phyloP scores from a whole-genome alignment of 2,113 vertebrate genomes.

The Plotosus lineatus region DNA sequence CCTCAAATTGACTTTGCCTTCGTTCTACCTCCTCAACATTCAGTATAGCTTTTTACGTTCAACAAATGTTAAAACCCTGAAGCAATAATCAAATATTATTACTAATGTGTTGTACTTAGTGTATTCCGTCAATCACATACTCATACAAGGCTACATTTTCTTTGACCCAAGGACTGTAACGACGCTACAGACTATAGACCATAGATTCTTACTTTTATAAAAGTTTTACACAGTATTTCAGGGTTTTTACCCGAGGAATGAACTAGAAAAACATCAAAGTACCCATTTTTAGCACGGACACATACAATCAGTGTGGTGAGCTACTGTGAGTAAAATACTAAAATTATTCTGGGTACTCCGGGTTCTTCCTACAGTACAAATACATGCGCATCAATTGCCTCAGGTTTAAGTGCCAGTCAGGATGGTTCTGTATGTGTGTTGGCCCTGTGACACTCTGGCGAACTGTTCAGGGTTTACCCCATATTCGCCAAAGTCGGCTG shows the following conservation, averaged over 20 bases:
- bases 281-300: background rate
- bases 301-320: background rate
- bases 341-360: no score
- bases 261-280: background rate
- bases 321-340: background rate
- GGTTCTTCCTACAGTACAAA: no score
- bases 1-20: background rate
- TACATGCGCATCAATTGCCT: no score
- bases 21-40: conserved; percentile 11
- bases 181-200: background rate
- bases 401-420: no score
- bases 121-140: no score
- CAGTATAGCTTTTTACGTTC: conserved; percentile 39
- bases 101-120: background rate
- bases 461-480: no score
- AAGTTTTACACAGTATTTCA: background rate
- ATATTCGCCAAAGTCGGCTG: no score
- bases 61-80: conserved; percentile 10
- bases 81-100: conserved; percentile 3
- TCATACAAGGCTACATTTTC: background rate
- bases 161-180: background rate
- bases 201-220: background rate
- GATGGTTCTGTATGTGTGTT: no score
- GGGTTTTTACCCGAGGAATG: background rate
- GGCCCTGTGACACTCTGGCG: no score